A percentile compares a stretch with the other conserved stretches of the same genome.
Evolutionary conservation across 1,140 invertebrate genomes (phyloP).

Genomic region (Cepaea nemoralis): DNA sequence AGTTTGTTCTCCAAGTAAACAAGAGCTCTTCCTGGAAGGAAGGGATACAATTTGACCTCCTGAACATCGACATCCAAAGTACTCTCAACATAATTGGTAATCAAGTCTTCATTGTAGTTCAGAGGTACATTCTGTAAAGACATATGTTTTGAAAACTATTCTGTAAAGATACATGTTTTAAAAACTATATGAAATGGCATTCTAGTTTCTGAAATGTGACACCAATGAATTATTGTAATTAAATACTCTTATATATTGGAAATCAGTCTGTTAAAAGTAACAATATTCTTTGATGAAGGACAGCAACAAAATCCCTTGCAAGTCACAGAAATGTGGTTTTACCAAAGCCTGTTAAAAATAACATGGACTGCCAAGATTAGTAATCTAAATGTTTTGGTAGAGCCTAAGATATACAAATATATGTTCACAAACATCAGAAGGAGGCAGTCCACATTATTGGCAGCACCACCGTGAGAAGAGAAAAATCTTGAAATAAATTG

Average conservation of each 20-base stretch:
- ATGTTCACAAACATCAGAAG: no score
- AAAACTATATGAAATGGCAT: no score
- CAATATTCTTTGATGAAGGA: background rate
- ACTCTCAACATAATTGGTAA: constrained; percentile 2
- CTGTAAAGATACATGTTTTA: background rate
- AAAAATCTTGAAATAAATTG: no score
- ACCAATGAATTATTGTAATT: background rate
- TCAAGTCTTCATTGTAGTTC: background rate
- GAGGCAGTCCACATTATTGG: no score
- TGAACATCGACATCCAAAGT: constrained; percentile 10
- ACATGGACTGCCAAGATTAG: no score
- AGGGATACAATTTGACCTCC: background rate
- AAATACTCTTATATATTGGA: background rate
- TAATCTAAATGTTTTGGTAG: no score
- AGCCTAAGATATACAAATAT: no score
- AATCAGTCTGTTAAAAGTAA: background rate
- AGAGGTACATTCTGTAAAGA: constrained; percentile 12
- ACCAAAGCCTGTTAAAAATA: no score
- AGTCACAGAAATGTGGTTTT: no score
- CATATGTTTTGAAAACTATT: background rate
- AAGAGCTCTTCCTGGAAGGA: constrained; percentile 10
- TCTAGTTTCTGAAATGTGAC: background rate
- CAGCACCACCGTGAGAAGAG: no score
- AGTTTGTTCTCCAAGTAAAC: background rate
- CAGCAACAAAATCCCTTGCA: no score